These are phyloP conservation scores for Lepidochrysops patricia DNA, from an alignment of 2,888 invertebrate species.

Conservation along the genomic window DNA sequence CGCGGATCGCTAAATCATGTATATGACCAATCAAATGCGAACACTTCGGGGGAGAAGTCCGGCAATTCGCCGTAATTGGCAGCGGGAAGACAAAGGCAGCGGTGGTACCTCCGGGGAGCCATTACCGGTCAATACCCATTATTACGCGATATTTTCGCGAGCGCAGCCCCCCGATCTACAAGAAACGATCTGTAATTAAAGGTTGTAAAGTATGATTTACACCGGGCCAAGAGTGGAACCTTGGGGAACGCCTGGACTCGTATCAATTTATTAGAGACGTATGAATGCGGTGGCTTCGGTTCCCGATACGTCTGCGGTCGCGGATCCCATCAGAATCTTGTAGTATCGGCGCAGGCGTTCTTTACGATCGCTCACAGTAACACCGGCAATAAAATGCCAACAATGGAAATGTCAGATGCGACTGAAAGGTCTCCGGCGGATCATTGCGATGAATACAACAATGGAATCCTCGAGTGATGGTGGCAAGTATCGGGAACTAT, in stretches of 20 bases:
- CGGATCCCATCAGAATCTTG: conserved; percentile 56
- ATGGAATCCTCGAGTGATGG: conserved; percentile 65
- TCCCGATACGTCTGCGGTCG: conserved; percentile 61
- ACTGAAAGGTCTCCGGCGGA: conserved; percentile 62
- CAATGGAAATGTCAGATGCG: conserved; percentile 70
- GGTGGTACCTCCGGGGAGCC: conserved; percentile 69
- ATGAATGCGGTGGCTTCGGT: conserved; percentile 69
- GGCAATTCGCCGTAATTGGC: conserved; percentile 72
- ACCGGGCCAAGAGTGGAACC: conserved; percentile 61
- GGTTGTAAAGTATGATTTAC: conserved; percentile 74
- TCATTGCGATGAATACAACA: conserved; percentile 70
- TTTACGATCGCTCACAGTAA: conserved; percentile 70
- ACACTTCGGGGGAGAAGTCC: conserved; percentile 57
- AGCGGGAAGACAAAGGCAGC: conserved; percentile 73
- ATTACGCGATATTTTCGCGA: conserved; percentile 74
- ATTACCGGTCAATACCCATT: conserved; percentile 74
- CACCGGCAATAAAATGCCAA: conserved; percentile 71
- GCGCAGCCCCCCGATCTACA: conserved; percentile 68
- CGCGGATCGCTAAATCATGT: conserved; percentile 49
- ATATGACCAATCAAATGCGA: conserved; percentile 54
- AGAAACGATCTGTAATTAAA: conserved; percentile 74
- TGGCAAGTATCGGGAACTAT: conserved; percentile 62
- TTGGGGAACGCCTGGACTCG: conserved; percentile 53
- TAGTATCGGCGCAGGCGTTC: conserved; percentile 62
- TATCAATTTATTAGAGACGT: conserved; percentile 74